phyloP scores from a whole-genome alignment of 2,113 vertebrate species.

The Eulacestoma nigropectus region DNA sequence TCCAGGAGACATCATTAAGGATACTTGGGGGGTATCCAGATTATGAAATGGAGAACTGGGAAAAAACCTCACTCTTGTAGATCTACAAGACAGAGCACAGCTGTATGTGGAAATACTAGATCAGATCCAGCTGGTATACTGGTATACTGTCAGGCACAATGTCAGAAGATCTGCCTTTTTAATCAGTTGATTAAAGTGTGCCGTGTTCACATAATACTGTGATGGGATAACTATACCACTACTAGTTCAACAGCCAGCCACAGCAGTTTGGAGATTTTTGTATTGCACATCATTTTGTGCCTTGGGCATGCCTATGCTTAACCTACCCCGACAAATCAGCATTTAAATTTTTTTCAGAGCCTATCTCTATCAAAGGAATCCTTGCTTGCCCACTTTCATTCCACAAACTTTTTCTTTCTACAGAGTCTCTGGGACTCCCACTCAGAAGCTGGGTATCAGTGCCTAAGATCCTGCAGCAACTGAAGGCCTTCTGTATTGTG shows the following conservation, averaged over 20 bases:
- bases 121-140: not conserved
- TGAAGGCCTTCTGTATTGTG: not conserved
- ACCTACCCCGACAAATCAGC: not conserved
- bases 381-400: not conserved
- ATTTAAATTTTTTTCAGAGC: not conserved
- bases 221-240: not conserved
- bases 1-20: not conserved
- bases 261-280: not conserved
- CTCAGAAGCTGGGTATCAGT: not conserved
- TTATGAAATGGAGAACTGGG: not conserved
- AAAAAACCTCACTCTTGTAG: not conserved
- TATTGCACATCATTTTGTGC: not conserved
- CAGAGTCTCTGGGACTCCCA: not conserved
- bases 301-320: not conserved
- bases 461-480: not conserved
- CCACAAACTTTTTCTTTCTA: not conserved
- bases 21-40: not conserved
- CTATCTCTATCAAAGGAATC: not conserved
- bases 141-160: not conserved
- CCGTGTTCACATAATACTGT: not conserved
- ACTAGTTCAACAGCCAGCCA: not conserved
- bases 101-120: not conserved
- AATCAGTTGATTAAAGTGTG: not conserved
- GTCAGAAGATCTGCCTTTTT: not conserved
- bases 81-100: not conserved